Evolutionary conservation across 2,113 vertebrate genomes (phyloP).

Genomic region (Oxyruncus cristatus): DNA sequence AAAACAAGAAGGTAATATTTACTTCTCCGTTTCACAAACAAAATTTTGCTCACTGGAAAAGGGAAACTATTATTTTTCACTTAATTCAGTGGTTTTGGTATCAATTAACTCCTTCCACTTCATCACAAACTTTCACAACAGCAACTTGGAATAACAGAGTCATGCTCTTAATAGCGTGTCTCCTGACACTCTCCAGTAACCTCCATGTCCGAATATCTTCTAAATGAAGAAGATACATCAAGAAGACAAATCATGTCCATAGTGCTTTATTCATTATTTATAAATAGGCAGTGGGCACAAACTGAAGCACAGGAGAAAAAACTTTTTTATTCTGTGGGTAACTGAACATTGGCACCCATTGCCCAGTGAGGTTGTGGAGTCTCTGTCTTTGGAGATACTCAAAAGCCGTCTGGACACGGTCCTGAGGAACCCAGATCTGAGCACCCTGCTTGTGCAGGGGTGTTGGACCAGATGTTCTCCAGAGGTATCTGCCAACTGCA

Average conservation of each 20-base stretch:
- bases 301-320: not conserved
- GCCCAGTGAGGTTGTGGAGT: not conserved
- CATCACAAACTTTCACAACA: not conserved
- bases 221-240: not conserved
- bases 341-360: not conserved
- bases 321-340: fast-evolving
- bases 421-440: not conserved
- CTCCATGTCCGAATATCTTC: not conserved
- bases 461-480: not conserved
- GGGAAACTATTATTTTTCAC: not conserved
- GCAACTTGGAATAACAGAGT: not conserved
- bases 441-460: fast-evolving
- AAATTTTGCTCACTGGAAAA: not conserved
- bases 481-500: not conserved
- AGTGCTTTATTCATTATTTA: not conserved
- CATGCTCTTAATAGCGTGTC: not conserved
- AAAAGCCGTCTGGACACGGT: not conserved
- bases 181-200: not conserved
- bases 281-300: not conserved
- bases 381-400: not conserved
- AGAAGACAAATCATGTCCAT: not conserved
- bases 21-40: not conserved
- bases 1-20: not conserved
- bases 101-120: not conserved
- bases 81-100: not conserved